These are phyloP conservation scores for Barbus barbus DNA, from an alignment of 2,113 vertebrate genomes.

Conservation along the genomic window DNA sequence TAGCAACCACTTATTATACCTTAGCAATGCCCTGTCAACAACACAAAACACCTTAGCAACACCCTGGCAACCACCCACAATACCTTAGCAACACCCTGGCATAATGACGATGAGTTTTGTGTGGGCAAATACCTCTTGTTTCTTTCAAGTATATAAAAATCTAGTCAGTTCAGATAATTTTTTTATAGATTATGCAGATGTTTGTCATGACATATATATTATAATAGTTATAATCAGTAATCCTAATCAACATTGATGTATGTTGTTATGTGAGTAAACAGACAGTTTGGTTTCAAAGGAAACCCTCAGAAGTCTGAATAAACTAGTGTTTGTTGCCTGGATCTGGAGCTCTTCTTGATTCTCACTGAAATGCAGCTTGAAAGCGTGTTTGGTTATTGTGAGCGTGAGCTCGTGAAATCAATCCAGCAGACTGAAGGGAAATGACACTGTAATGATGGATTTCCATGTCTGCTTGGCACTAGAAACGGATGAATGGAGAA, in stretches of 20 bases:
- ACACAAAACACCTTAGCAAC: background rate
- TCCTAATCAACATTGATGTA: background rate
- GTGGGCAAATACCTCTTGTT: background rate
- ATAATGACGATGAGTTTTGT: background rate
- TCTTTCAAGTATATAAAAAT: background rate
- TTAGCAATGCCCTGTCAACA: background rate
- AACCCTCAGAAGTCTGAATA: background rate
- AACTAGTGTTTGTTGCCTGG: background rate
- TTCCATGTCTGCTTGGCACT: conserved; percentile 9
- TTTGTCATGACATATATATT: background rate
- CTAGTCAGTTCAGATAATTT: background rate
- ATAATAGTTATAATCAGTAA: background rate
- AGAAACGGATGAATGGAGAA: background rate
- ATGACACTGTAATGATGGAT: background rate
- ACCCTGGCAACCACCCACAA: background rate
- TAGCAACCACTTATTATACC: background rate
- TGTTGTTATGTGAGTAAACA: background rate
- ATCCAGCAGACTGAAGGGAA: conserved; percentile 22
- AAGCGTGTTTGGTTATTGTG: conserved; percentile 13
- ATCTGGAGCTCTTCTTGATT: conserved; percentile 31
- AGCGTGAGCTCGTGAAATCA: conserved; percentile 28
- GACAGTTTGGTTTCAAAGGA: too few species aligned
- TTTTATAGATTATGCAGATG: background rate
- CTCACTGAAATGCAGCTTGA: background rate
- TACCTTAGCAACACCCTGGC: background rate